Evolutionary conservation across 2,113 vertebrate species (phyloP).

Genomic region (Oreochromis tanganicae): DNA sequence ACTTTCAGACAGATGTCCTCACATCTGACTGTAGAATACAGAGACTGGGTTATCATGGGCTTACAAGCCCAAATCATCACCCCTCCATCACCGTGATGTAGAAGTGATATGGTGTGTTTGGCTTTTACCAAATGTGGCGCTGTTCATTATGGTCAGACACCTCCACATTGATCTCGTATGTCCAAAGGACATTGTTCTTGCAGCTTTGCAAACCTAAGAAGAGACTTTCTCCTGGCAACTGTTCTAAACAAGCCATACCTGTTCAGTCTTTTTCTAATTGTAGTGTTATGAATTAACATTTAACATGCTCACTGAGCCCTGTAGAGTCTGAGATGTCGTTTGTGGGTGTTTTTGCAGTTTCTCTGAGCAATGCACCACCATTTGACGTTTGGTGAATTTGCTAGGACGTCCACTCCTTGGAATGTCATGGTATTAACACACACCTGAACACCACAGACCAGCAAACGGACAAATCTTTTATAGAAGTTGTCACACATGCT

Average conservation of each 20-base stretch:
- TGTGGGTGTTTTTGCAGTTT: not conserved
- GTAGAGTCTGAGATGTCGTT: not conserved
- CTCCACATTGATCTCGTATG: not conserved
- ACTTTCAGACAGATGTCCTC: not conserved
- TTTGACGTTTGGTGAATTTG: not conserved
- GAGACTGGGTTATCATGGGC: not conserved
- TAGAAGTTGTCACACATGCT: not conserved
- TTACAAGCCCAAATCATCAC: not conserved
- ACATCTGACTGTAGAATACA: not conserved
- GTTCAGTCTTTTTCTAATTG: not conserved
- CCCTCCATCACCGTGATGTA: not conserved
- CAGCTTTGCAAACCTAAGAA: not conserved
- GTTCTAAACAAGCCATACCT: not conserved
- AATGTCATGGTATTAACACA: not conserved
- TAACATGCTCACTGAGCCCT: not conserved
- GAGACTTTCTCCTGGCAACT: not conserved
- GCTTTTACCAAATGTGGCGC: not conserved
- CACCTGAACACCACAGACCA: not conserved
- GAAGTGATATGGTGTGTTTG: too few species aligned
- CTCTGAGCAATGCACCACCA: not conserved
- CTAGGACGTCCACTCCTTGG: rapidly evolving
- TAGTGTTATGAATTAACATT: not conserved
- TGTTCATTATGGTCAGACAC: not conserved
- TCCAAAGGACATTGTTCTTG: not conserved
- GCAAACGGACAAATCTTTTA: not conserved